Evolutionary conservation across 2,797 vertebrate genomes (phyloP), one percentile per base, ranked within the genome.

Genomic region (Chloroceryle amazona): DNA sequence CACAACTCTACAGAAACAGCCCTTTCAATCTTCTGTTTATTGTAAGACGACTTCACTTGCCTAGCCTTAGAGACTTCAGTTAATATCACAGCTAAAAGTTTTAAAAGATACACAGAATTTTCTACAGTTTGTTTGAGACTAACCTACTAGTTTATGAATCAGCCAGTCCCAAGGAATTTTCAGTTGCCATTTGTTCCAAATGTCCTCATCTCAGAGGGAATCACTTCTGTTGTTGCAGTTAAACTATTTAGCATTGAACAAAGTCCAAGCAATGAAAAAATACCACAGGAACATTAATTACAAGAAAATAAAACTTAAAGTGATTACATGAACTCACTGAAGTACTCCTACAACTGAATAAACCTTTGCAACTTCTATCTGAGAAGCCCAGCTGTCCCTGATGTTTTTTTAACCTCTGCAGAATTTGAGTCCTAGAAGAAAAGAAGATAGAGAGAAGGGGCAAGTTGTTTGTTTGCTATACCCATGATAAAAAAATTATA

Each of bases 181-280:
- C 41, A 1, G 0, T 57, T 87, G 80, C 63, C 31, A 26, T 78
- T 86, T 91, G 57, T 94, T 90, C 62, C 85, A 88, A 94, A 47
- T 62, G 74, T 86, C 57, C 66, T 79, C 58, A 44, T 86, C 73
- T 86, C 81, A 81, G 80, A 81, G 18, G 37, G 18, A 31, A 82
- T 79, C 62, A 33, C 47, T 93, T 84, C 75, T 89, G 83, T 74
- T 92, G 61, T 86, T 88, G 60, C 60, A 73, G 71, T 84, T 90
- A 84, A 95, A 86, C 51, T 93, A 90, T 96, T 92, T 62, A 92
- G 58, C 83, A 82, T 74, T 96, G 93, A 96, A 90, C 31, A 12
- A 86, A 82, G 60, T 91, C 86, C 95, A 97, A 95, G 82, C 41
- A 74, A 93, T 8, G 42, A 62, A 91, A 86, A 86, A 97, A 92